Evolutionary conservation across 2,888 invertebrate genomes (phyloP), one percentile per base, ranked within the genome.

Genomic region (Cephus pulcher): DNA sequence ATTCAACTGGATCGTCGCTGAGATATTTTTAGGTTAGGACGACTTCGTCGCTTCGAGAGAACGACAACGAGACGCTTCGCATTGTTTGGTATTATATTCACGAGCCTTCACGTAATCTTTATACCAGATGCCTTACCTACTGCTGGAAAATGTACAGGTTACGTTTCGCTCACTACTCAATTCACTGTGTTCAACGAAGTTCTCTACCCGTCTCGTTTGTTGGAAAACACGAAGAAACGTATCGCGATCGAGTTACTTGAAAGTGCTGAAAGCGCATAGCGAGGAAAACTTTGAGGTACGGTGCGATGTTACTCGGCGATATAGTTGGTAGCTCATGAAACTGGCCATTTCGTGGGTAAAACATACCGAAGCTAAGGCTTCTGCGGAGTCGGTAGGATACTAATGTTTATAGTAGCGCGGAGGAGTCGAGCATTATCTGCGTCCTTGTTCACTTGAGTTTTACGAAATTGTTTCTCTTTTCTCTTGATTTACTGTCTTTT

Each of bases 221-320:
- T n/a, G 37, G 4, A 68, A 78, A 73, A 77, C 34, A 78, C 73
- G 73, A 69, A 75, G 79, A 77, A 76, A 68, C 76, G 75, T 80
- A 80, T 71, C 40, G 74, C 75, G 81, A 81, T 81, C 81, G 76
- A 74, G 79, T 80, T 79, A 81, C 80, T 68, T 70, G 79, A 79
- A 80, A 80, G 78, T 80, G 80, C 79, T 77, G 69, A 75, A 76
- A 69, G 33, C 73, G 56, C 70, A 74, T 74, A 76, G 34, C 15
- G 23, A 23, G 56, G 56, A 23, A 56, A 56, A 56, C 56, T 56
- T 56, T 56, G 23, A 56, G 56, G 56, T 15, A 56, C 56, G 56
- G 23, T 9, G 23, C 56, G 23, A 56, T 56, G 23, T 56, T 23
- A 23, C 56, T 56, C 9, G 9, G 56, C 56, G 56, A 23, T 56